Evolutionary conservation across 2,113 vertebrate species (phyloP).

Genomic region (Craseonycteris thonglongyai): DNA sequence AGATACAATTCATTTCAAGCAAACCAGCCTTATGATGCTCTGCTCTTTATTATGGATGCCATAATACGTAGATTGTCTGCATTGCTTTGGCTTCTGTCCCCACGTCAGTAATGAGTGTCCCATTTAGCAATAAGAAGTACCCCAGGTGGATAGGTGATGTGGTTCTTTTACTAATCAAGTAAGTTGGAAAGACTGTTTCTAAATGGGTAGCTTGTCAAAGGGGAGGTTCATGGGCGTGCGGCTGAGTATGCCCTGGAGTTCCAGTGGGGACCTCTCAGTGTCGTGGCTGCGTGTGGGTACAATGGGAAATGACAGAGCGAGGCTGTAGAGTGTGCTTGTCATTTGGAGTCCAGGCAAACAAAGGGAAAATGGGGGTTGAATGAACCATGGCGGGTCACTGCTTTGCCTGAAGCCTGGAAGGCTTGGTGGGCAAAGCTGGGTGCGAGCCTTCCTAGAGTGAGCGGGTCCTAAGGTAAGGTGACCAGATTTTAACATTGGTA

Average conservation of each 20-base stretch:
- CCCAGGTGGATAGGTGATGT: neutral
- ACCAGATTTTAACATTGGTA: too few species aligned
- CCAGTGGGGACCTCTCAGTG: neutral
- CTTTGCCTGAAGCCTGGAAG: neutral
- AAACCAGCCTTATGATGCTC: neutral
- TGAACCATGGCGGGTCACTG: rapidly evolving
- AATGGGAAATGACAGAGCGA: neutral
- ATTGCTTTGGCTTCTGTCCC: neutral
- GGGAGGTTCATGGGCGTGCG: neutral
- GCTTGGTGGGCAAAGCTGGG: neutral
- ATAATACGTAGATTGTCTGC: rapidly evolving
- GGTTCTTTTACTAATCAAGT: neutral
- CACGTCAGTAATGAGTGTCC: neutral
- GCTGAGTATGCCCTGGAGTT: neutral
- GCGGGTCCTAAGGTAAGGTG: neutral
- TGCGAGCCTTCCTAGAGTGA: neutral
- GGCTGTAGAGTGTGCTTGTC: neutral
- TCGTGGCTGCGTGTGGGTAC: neutral
- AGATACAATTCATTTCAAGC: neutral
- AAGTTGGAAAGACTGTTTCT: neutral
- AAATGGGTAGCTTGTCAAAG: neutral
- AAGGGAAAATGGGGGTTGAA: neutral
- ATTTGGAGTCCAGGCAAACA: neutral
- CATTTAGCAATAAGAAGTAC: neutral
- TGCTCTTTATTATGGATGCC: neutral